phyloP scores from a whole-genome alignment of 2,113 vertebrate genomes.

The Delphinapterus leucas region DNA sequence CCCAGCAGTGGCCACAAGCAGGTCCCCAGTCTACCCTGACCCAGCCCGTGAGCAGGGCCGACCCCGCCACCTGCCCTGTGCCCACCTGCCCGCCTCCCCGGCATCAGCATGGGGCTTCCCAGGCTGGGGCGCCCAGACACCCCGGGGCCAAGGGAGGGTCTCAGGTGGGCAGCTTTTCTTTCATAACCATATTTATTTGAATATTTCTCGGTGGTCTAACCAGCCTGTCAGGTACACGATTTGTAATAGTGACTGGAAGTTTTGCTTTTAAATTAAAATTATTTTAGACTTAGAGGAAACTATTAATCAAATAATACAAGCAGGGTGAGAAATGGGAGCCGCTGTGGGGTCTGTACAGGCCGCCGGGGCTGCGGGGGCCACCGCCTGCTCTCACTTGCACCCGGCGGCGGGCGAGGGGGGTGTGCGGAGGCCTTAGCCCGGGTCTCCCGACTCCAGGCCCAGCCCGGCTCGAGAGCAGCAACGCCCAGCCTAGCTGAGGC shows the following conservation, averaged over 20 bases:
- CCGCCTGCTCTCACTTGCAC: fast-evolving
- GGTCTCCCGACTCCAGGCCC: background rate
- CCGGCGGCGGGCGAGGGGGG: background rate
- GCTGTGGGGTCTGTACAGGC: background rate
- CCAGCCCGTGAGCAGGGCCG: background rate
- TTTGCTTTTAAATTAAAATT: background rate
- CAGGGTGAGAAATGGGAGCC: background rate
- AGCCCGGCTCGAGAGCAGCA: background rate
- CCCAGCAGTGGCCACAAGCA: background rate
- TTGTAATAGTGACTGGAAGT: background rate
- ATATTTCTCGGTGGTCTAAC: background rate
- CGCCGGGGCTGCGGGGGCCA: fast-evolving
- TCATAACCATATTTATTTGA: too few relatives aligned
- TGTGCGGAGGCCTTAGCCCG: background rate
- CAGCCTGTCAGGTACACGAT: background rate
- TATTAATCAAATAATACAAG: background rate
- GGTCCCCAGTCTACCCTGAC: background rate
- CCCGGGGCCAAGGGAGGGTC: background rate
- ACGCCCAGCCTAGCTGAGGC: too few relatives aligned
- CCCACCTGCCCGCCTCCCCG: background rate
- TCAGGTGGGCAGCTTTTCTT: background rate
- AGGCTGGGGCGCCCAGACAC: fast-evolving
- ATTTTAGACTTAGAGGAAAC: background rate
- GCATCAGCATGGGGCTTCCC: background rate
- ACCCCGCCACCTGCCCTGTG: background rate